Base-by-base conservation (phyloP, 2,888 invertebrate genomes). In the Erpobdella octoculata region DNA sequence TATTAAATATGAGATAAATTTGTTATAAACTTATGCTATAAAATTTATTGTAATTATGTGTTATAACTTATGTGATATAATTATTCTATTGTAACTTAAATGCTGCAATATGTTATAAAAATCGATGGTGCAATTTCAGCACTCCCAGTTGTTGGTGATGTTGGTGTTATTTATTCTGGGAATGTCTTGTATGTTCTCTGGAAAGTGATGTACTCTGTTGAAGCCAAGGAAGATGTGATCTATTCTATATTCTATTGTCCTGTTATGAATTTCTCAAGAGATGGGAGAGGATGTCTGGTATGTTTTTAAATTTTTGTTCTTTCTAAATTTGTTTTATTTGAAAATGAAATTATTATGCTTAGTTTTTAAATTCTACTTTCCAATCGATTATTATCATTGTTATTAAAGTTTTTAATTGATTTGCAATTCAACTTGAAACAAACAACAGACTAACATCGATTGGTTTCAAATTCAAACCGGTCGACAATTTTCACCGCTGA, bases 211-310 rank as follows among this genome's bases (percentile, higher is more conserved):
- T 53, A 9, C n/a, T n/a, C n/a, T n/a, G n/a, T 25, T 53, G 53
- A 53, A 6, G 28, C 21, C 21, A 25, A 25, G 15, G 15, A 12
- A 25, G 53, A 53, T 53, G 21, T 53, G 15, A 28, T 53, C 8
- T 53, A 25, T 28, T 25, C 53, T 53, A 53, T 53, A 5, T 53
- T 25, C 53, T 53, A 25, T 8, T 53, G 53, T 9, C 53, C 53
- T 25, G 53, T 25, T 25, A 53, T 21, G 28, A 25, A 25, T 53
- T 53, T 53, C n/a, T 28, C 21, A 25, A n/a, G 21, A 25, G 53
- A 53, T 53, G 53, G 53, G 21, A 53, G 8, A 28, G 53, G 53
- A 4, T 53, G 53, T 53, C 53, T 53, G 53, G 53, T 53, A 53
- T 18, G 53, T 53, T 53, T 53, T 53, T 41, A 41, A 41, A 41